phyloP scores from a whole-genome alignment of 2,797 vertebrate species.

The Crocodylus rhombifer region DNA sequence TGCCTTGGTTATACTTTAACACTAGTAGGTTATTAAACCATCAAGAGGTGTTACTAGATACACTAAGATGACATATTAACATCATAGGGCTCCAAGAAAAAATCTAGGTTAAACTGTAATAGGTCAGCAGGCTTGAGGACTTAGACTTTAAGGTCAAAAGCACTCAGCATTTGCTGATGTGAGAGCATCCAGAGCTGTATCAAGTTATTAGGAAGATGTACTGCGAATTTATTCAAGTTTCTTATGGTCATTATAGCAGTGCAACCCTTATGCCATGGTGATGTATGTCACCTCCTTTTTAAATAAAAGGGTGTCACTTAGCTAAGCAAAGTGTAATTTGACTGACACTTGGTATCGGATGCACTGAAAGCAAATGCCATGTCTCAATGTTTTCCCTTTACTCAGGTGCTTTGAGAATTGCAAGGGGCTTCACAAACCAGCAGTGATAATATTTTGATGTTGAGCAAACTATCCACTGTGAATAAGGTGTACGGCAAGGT shows the following conservation, averaged over 20 bases:
- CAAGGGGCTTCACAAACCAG: too few species aligned
- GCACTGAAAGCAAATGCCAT: background rate
- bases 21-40: background rate
- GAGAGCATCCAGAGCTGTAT: rapidly evolving
- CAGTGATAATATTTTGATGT: too few species aligned
- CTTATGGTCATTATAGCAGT: background rate
- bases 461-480: too few species aligned
- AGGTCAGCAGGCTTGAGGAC: background rate
- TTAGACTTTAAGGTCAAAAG: background rate
- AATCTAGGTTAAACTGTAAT: slow-evolving; percentile 58
- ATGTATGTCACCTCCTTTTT: background rate
- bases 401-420: too few species aligned
- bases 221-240: background rate
- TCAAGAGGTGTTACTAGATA: background rate
- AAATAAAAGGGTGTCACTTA: background rate
- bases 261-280: background rate
- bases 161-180: too few species aligned
- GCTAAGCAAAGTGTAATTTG: rapidly evolving
- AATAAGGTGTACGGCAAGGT: background rate
- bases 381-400: background rate
- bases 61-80: slow-evolving; percentile 51
- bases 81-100: background rate
- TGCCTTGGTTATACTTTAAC: background rate
- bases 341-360: background rate
- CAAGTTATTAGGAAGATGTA: background rate